Evolutionary conservation across 2,888 invertebrate genomes (phyloP).

Genomic region (Latrodectus hesperus): DNA sequence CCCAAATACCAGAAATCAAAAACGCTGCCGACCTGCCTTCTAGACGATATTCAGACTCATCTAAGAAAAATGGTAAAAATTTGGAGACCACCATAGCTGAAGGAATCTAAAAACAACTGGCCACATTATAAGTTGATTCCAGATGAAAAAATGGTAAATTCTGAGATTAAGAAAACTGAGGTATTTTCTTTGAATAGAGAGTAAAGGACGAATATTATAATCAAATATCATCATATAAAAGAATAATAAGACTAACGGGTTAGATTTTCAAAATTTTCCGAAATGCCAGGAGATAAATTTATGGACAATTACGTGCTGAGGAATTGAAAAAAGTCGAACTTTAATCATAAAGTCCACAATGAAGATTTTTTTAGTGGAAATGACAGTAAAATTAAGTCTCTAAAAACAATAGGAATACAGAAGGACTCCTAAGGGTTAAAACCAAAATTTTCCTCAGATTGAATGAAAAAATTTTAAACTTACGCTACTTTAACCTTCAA

Average conservation of each 20-base stretch:
- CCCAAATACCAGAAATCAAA: slow-evolving; percentile 1
- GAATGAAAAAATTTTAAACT: too few relatives aligned
- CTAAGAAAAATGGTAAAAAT: not conserved
- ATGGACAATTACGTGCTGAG: too few relatives aligned
- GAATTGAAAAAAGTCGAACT: too few relatives aligned
- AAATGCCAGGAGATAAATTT: not conserved
- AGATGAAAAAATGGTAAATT: slow-evolving; percentile 1
- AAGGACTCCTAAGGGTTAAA: too few relatives aligned
- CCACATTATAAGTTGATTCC: not conserved
- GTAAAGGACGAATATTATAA: not conserved
- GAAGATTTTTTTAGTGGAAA: too few relatives aligned
- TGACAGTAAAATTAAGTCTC: too few relatives aligned
- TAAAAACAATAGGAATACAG: too few relatives aligned
- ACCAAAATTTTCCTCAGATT: too few relatives aligned
- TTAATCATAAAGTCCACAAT: too few relatives aligned
- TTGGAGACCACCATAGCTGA: not conserved
- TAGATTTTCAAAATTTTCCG: not conserved
- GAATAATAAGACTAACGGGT: slow-evolving; percentile 4
- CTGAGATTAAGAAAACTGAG: slow-evolving; percentile 8
- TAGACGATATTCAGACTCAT: not conserved
- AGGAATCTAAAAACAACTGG: not conserved
- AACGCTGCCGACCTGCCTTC: not conserved
- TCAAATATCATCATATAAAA: slow-evolving; percentile 11
- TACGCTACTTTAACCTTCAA: too few relatives aligned
- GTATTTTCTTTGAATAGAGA: not conserved